phyloP scores from a whole-genome alignment of 1,140 invertebrate species.

The Cydia amplana region DNA sequence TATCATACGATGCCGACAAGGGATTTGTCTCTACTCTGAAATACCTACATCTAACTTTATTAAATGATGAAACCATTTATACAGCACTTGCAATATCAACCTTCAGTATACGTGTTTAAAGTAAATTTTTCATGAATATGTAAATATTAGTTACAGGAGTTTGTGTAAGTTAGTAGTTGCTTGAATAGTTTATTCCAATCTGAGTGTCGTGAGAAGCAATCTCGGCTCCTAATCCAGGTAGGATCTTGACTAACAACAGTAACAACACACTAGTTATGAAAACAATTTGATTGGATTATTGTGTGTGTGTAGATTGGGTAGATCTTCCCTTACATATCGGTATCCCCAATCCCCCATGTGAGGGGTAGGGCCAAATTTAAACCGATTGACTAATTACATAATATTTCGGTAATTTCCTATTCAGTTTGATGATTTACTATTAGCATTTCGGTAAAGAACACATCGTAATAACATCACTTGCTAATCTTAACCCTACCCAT shows the following conservation, averaged over 20 bases:
- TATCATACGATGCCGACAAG: background rate
- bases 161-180: background rate
- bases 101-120: background rate
- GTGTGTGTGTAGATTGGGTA: background rate
- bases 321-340: background rate
- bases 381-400: background rate
- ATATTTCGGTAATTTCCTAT: background rate
- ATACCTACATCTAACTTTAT: background rate
- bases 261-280: conserved; percentile 4
- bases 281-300: conserved; percentile 18
- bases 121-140: background rate
- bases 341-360: background rate
- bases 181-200: conserved; percentile 17
- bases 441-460: too few species aligned
- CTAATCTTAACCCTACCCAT: too few species aligned
- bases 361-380: background rate
- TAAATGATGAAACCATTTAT: background rate
- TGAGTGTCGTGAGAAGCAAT: conserved; percentile 8
- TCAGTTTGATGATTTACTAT: background rate
- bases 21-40: background rate
- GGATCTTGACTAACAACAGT: conserved; percentile 15
- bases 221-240: background rate
- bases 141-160: background rate
- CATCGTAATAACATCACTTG: too few species aligned
- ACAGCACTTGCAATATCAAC: background rate